Conservation (phyloP, 2,888 invertebrate species). For the Mystacides longicornis region DNA sequence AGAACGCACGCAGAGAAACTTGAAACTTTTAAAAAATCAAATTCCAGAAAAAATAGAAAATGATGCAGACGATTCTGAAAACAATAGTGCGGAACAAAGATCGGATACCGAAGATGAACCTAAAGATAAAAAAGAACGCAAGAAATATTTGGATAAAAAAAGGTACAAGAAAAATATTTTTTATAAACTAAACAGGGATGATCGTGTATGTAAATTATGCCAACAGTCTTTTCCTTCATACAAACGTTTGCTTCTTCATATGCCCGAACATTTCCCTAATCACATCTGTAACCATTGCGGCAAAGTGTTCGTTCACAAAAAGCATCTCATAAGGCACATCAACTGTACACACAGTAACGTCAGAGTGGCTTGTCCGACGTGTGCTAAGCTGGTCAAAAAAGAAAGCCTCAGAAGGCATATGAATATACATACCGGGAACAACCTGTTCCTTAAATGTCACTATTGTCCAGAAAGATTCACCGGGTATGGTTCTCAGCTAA, state of each 20-base stretch:
- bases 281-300: conserved; percentile 22
- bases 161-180: conserved; percentile 6
- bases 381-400: neutral
- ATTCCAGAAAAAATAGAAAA: neutral
- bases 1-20: neutral
- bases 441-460: conserved; percentile 32
- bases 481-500: conserved; percentile 39
- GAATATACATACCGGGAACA: neutral
- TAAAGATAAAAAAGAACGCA: neutral
- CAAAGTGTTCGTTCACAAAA: conserved; percentile 5
- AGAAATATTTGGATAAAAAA: conserved; percentile 7
- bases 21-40: neutral
- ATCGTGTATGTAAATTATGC: conserved; percentile 21
- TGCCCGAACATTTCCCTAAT: conserved; percentile 21
- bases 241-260: conserved; percentile 15
- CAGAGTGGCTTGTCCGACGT: neutral
- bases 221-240: conserved; percentile 21
- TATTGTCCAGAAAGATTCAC: conserved; percentile 38
- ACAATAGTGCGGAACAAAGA: too few relatives aligned
- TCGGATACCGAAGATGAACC: neutral
- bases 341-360: neutral
- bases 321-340: neutral
- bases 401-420: conserved; percentile 14
- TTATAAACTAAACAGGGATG: conserved; percentile 17
- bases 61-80: too few relatives aligned